phyloP scores from a whole-genome alignment of 2,113 vertebrate species.

The Nyctereutes procyonoides region DNA sequence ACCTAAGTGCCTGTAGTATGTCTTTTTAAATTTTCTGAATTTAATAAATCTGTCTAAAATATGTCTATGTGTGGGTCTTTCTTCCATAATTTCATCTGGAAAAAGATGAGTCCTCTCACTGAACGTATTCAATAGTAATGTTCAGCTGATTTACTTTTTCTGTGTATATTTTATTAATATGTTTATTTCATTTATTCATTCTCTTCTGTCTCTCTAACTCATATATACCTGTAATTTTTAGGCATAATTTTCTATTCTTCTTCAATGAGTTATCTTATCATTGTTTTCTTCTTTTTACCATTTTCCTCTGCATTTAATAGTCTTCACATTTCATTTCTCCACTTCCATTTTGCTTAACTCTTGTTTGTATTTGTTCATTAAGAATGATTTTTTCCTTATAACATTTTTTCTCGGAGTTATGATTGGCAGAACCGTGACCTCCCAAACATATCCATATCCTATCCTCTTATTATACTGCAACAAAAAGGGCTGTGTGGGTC shows the following conservation, averaged over 20 bases:
- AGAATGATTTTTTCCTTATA: background rate
- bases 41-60: background rate
- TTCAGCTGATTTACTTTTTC: background rate
- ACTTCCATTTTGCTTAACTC: background rate
- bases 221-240: background rate
- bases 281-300: background rate
- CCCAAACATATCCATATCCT: background rate
- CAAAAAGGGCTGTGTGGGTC: background rate
- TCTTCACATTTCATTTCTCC: background rate
- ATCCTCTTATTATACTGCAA: background rate
- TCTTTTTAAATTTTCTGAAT: background rate
- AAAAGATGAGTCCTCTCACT: background rate
- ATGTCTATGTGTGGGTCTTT: background rate
- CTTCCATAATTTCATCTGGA: background rate
- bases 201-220: background rate
- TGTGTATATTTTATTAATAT: background rate
- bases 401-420: background rate
- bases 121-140: background rate
- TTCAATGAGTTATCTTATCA: background rate
- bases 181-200: background rate
- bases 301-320: background rate
- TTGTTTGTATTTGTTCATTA: background rate
- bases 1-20: background rate
- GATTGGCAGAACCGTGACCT: background rate
- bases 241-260: background rate